Conservation (phyloP, 37 sponge, comb jelly and placozoan species). For the Beroe ovata region DNA sequence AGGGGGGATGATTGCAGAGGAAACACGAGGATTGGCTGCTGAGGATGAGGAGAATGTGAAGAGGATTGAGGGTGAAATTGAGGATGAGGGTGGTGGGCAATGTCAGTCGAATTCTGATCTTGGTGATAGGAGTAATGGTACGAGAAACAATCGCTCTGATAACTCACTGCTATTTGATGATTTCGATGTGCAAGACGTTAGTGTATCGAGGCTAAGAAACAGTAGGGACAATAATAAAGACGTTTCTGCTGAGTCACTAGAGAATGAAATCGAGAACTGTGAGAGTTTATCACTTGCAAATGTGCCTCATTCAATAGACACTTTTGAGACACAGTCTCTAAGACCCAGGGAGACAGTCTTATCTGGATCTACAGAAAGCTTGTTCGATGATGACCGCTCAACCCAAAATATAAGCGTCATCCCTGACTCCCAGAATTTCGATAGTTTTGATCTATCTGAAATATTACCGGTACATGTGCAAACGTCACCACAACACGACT, state of each 20-base stretch:
- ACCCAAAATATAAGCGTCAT: not conserved
- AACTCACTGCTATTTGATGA: not conserved
- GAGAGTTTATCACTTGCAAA: not conserved
- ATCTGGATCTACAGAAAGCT: not conserved
- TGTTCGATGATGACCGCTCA: not conserved
- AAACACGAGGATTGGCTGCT: too few species aligned
- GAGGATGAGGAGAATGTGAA: too few species aligned
- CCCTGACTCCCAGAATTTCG: conserved; percentile 3
- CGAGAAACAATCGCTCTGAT: not conserved
- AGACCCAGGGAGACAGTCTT: not conserved
- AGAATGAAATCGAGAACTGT: conserved; percentile 13
- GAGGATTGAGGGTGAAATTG: too few species aligned
- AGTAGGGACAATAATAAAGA: not conserved
- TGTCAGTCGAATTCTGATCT: too few species aligned
- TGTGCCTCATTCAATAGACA: not conserved
- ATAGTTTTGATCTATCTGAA: conserved; percentile 3
- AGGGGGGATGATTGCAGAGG: too few species aligned
- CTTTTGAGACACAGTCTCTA: not conserved
- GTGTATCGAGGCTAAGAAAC: not conserved
- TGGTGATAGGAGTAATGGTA: not conserved
- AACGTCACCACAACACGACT: not conserved
- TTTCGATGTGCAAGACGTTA: not conserved
- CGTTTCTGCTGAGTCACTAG: not conserved
- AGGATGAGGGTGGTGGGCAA: too few species aligned
- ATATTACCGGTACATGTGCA: not conserved